phyloP scores from a whole-genome alignment of 2,888 invertebrate genomes.

The Erebia palarica region DNA sequence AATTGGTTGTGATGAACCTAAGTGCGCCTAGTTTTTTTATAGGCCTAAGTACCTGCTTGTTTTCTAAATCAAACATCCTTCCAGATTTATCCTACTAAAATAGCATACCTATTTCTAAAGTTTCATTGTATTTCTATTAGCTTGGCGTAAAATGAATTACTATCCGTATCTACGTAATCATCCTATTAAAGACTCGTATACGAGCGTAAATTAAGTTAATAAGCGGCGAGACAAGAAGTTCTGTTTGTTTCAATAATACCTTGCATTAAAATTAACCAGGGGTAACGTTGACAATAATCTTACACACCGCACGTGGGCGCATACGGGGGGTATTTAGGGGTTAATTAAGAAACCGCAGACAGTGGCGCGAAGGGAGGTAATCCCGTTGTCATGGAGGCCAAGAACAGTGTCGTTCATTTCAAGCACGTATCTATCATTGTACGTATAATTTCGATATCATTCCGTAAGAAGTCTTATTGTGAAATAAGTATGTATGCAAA shows the following conservation, averaged over 20 bases:
- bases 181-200: slow-evolving; percentile 45
- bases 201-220: slow-evolving; percentile 54
- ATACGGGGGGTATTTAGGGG: slow-evolving; percentile 76
- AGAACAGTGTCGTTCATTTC: slow-evolving; percentile 53
- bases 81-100: no score
- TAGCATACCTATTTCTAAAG: background rate
- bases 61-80: no score
- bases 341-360: slow-evolving; percentile 81
- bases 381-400: slow-evolving; percentile 75
- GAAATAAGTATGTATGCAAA: no score
- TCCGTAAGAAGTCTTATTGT: background rate
- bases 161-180: slow-evolving; percentile 41
- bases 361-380: slow-evolving; percentile 58
- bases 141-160: slow-evolving; percentile 10
- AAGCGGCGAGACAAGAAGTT: slow-evolving; percentile 53
- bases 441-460: slow-evolving; percentile 46
- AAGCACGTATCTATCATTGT: slow-evolving; percentile 49
- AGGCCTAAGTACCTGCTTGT: no score
- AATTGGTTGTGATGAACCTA: no score
- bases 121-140: background rate
- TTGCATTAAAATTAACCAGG: slow-evolving; percentile 74
- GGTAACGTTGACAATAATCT: slow-evolving; percentile 75
- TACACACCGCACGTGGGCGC: slow-evolving; percentile 62
- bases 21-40: no score
- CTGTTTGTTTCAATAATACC: slow-evolving; percentile 74